A percentile compares a stretch with the other conserved stretches of the same genome.
These are phyloP conservation scores for Bombus breviceps DNA, from an alignment of 1,140 invertebrate species.

Conservation along the genomic window DNA sequence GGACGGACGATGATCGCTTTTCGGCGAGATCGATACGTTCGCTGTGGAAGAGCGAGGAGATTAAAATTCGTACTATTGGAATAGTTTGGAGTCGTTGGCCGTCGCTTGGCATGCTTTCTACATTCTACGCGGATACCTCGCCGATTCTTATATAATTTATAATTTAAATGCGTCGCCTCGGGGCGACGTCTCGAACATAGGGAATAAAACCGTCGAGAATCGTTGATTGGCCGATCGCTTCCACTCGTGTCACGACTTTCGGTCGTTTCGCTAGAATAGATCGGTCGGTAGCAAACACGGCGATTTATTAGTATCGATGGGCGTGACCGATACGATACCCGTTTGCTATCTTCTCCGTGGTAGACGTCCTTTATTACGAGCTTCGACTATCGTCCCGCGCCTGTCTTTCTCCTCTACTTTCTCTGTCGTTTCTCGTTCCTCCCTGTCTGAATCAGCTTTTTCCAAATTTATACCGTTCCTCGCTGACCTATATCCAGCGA, in stretches of 20 bases:
- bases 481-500: too few species aligned
- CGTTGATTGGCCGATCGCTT: not conserved
- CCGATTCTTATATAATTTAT: constrained; percentile 26
- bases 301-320: constrained; percentile 55
- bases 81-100: not conserved
- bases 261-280: not conserved
- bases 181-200: not conserved
- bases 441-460: too few species aligned
- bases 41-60: not conserved
- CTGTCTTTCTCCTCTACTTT: not conserved
- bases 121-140: constrained; percentile 1
- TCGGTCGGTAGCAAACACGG: constrained; percentile 23
- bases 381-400: not conserved
- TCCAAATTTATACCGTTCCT: too few species aligned
- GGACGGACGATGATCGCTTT: not conserved
- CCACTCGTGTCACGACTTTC: not conserved
- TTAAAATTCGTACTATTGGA: not conserved
- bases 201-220: not conserved
- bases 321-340: constrained; percentile 38
- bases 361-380: not conserved
- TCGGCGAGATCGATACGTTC: not conserved
- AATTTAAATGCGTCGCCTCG: constrained; percentile 25
- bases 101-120: constrained; percentile 17
- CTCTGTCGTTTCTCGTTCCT: too few species aligned
- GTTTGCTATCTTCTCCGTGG: constrained; percentile 23